Evolutionary conservation across 2,888 invertebrate genomes (phyloP).

Genomic region (Marronus borbonicus): DNA sequence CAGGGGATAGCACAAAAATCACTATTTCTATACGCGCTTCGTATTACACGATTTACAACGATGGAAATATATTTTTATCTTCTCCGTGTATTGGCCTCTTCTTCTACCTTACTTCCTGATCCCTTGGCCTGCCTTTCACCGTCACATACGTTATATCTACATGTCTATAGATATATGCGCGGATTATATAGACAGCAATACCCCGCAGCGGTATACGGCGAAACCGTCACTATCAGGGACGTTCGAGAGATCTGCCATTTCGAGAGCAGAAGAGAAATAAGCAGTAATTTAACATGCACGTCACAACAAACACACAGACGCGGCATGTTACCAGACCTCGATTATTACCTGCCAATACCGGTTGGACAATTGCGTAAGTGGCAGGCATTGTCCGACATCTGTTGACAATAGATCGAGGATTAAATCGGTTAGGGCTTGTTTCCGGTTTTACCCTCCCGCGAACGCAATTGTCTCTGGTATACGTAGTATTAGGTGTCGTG

Average conservation of each 20-base stretch:
- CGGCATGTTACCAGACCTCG: slow-evolving; percentile 57
- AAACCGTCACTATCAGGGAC: too few relatives aligned
- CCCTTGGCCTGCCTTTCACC: too few relatives aligned
- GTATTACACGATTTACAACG: not conserved
- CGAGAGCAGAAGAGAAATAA: not conserved
- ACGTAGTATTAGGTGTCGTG: too few relatives aligned
- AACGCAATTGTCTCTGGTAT: slow-evolving; percentile 12
- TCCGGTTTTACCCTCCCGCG: not conserved
- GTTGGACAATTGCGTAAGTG: slow-evolving; percentile 64
- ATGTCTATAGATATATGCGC: too few relatives aligned
- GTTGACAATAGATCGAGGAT: slow-evolving; percentile 61
- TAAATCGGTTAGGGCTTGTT: slow-evolving; percentile 48
- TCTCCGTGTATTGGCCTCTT: not conserved
- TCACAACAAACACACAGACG: slow-evolving; percentile 65
- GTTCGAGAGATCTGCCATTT: not conserved
- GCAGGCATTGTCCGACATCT: slow-evolving; percentile 62
- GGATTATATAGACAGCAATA: too few relatives aligned
- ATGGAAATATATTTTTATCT: not conserved
- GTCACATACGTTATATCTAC: too few relatives aligned
- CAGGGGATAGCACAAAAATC: not conserved
- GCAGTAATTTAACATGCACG: slow-evolving; percentile 61
- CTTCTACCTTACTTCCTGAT: not conserved
- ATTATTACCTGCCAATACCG: slow-evolving; percentile 67
- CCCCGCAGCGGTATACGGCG: too few relatives aligned
- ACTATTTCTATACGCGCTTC: not conserved